Percentiles rank a stretch among this genome's conserved stretches.
Evolutionary conservation across 2,113 vertebrate genomes (phyloP).

Genomic region (human (Homo sapiens)): DNA sequence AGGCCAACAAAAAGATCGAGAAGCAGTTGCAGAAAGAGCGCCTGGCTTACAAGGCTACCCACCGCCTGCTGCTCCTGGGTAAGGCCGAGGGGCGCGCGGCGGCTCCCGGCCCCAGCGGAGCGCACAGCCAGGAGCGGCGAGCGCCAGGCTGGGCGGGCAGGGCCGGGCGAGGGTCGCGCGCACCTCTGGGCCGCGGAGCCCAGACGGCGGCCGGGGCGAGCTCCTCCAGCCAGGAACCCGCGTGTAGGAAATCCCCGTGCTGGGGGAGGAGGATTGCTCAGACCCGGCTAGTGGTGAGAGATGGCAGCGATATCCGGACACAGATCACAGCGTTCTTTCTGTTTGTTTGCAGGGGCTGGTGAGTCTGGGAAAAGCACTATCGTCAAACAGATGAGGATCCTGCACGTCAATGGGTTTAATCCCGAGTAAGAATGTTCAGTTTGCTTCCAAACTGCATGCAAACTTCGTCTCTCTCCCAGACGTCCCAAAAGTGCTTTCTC

Average conservation of each 20-base stretch:
- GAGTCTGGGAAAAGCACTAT: conserved; percentile 99
- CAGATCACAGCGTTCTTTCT: conserved; percentile 67
- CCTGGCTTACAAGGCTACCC: conserved; percentile 97
- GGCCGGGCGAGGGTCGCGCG: neutral
- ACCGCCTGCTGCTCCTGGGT: conserved; percentile 97
- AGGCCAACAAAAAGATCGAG: conserved; percentile 99
- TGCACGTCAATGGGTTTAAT: conserved; percentile 99
- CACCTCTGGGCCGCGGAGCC: neutral
- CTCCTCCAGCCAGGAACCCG: neutral
- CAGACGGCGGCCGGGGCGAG: neutral
- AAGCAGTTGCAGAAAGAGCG: conserved; percentile 97
- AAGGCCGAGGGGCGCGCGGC: conserved; percentile 79
- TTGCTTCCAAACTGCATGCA: conserved; percentile 46
- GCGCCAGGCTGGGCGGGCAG: neutral
- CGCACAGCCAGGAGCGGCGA: neutral
- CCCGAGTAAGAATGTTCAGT: conserved; percentile 91
- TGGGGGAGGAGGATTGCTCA: neutral
- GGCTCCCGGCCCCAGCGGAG: neutral
- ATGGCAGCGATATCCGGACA: conserved; percentile 35
- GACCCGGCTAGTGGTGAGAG: conserved; percentile 53
- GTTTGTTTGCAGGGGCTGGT: conserved; percentile 93
- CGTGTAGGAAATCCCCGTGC: neutral
- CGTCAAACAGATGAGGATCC: conserved; percentile 99
- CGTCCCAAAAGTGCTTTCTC: neutral
- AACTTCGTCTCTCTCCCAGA: neutral